These are phyloP conservation scores for Chelonoidis abingdonii DNA, from an alignment of 2,113 vertebrate genomes.

Conservation along the genomic window DNA sequence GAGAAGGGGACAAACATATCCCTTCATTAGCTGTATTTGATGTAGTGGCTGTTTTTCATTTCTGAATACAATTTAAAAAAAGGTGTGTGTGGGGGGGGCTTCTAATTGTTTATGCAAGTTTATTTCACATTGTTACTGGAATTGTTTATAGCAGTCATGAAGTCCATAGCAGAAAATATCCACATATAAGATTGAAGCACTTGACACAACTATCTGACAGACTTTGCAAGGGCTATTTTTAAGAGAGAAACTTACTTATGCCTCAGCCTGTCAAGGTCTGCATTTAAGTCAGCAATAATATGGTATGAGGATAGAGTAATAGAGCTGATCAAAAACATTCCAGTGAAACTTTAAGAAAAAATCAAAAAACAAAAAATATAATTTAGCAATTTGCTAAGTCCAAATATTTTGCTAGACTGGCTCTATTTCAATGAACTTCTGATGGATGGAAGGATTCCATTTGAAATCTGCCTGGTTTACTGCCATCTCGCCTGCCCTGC, in stretches of 20 bases:
- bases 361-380: too few relatives aligned
- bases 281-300: neutral
- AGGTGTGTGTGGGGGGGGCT: neutral
- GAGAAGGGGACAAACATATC: constrained; percentile 40
- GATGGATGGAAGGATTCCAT: neutral
- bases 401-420: neutral
- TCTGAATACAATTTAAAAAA: constrained; percentile 16
- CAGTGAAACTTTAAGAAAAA: neutral
- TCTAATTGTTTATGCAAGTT: neutral
- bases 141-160: neutral
- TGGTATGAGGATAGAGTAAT: neutral
- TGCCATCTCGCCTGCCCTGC: neutral
- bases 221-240: neutral
- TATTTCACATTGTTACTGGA: constrained; percentile 24
- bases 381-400: neutral
- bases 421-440: neutral
- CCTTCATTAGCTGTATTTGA: constrained; percentile 30
- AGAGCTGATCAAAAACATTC: neutral
- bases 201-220: neutral
- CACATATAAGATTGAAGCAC: neutral
- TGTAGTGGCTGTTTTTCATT: neutral
- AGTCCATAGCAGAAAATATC: neutral
- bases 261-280: neutral
- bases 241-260: neutral
- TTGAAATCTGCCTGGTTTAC: neutral